Base-by-base conservation (phyloP, 2,888 invertebrate species). In the Agrochola litura region DNA sequence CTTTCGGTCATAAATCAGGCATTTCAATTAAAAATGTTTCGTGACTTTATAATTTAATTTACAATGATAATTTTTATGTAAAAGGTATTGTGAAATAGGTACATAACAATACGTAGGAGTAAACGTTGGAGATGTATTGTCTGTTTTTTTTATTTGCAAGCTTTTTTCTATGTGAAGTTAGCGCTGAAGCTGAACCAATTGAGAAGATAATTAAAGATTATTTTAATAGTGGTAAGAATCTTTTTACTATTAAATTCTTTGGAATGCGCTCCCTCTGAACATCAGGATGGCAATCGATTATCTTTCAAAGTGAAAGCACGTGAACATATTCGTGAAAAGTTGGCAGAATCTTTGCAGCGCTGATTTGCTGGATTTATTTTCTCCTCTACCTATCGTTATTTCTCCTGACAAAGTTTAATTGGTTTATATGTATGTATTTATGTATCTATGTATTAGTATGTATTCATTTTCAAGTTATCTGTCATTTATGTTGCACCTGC, bases 11-110 rank as follows among this genome's bases (percentile, higher is more conserved):
- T 86, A 88, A 88, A 81, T 19, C 69, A 60, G 12, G 2, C 43
- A 86, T 74, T 81, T 73, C 66, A 86, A 88, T 89, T 87, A 84
- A 82, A 82, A 75, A 71, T 30, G 56, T 74, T 61, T 54, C 46
- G 41, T 81, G 72, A 74, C 70, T 61, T 69, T n/a, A 61, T 68
- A 30, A 77, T 68, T 70, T 52, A 64, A 61, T 72, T 73, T 67
- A 6, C 19, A 58, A 78, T 58, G 12, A 43, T 63, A 16, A 25
- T 64, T 68, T 63, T 64, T 69, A 54, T 69, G 54, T 49, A 25
- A 69, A 8, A n/a, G 52, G 56, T 30, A 30, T 69, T 54, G n/a
- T 73, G 43, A 41, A 41, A 75, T 65, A n/a, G n/a, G n/a, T n/a
- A 37, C 6, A 46, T 30, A 37, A 64, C 1, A 58, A 41, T 25